phyloP scores from a whole-genome alignment of 2,888 invertebrate genomes.

The Dryadula phaetusa region DNA sequence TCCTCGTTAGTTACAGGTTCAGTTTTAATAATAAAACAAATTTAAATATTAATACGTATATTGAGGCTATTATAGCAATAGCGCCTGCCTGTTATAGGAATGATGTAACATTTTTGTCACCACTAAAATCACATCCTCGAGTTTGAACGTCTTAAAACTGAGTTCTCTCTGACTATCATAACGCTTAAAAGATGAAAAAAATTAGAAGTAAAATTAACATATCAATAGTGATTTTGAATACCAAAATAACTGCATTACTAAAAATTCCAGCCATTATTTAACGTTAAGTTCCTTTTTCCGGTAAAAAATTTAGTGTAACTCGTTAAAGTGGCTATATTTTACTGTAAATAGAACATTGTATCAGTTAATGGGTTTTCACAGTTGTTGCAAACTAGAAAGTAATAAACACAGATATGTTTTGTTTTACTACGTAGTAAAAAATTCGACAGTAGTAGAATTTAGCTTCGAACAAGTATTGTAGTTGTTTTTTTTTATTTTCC shows the following conservation, averaged over 20 bases:
- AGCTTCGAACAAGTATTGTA: too few relatives aligned
- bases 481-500: background rate
- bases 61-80: too few relatives aligned
- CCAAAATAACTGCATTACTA: background rate
- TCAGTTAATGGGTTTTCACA: background rate
- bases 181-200: too few relatives aligned
- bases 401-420: constrained; percentile 4
- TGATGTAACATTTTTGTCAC: too few relatives aligned
- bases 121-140: too few relatives aligned
- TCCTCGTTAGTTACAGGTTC: background rate
- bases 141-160: too few relatives aligned
- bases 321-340: constrained; percentile 5
- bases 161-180: too few relatives aligned
- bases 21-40: too few relatives aligned
- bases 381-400: background rate
- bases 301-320: background rate
- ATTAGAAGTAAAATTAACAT: too few relatives aligned
- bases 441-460: background rate
- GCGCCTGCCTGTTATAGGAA: too few relatives aligned
- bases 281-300: background rate
- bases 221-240: background rate
- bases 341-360: background rate
- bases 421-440: background rate
- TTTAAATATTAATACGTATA: too few relatives aligned
- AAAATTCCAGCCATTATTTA: background rate